Evolutionary conservation across 2,888 invertebrate species (phyloP).

Genomic region (Laspeyria flexula): DNA sequence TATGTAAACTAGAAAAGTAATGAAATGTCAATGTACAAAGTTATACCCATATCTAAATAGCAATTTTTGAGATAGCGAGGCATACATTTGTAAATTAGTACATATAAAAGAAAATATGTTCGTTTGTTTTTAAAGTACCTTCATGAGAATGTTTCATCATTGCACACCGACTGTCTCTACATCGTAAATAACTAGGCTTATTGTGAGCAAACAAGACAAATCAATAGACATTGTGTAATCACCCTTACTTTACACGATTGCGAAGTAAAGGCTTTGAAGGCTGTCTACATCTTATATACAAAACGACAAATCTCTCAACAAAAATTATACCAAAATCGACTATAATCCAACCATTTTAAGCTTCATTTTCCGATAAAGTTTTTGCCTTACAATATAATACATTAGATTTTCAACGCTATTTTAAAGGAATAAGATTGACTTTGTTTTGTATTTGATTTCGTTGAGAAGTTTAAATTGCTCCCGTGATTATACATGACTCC

Average conservation of each 20-base stretch:
- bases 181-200: not conserved
- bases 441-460: not conserved
- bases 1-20: too few species aligned
- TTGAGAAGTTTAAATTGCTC: constrained; percentile 28
- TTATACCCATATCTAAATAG: too few species aligned
- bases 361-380: not conserved
- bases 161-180: too few species aligned
- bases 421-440: not conserved
- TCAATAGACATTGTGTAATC: constrained; percentile 36
- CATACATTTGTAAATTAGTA: too few species aligned
- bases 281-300: constrained; percentile 26
- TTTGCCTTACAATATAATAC: not conserved
- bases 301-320: not conserved
- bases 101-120: too few species aligned
- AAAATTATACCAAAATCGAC: constrained; percentile 3
- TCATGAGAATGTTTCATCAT: too few species aligned
- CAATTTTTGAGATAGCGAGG: too few species aligned
- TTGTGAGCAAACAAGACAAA: not conserved
- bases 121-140: too few species aligned
- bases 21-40: not conserved
- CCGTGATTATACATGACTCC: constrained; percentile 31
- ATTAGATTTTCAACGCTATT: not conserved
- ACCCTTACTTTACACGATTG: constrained; percentile 50
- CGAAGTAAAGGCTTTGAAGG: constrained; percentile 63
- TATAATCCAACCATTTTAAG: fast-evolving